Evolutionary conservation across 2,113 vertebrate genomes (phyloP).

Genomic region (Dipodomys stephensi): DNA sequence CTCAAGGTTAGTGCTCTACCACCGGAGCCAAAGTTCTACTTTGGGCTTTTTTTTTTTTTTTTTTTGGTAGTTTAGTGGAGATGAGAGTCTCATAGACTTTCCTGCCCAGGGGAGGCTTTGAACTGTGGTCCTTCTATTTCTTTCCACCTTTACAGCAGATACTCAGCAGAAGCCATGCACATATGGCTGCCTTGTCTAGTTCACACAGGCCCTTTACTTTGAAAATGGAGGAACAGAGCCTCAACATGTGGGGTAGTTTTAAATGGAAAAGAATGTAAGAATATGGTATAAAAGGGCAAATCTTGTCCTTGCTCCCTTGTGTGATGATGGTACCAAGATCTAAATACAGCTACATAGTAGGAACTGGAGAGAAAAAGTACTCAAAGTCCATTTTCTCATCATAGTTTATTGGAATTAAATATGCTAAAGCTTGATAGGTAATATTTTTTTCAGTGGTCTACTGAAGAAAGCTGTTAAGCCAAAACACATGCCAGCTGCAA

Average conservation of each 20-base stretch:
- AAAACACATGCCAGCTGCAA: neutral
- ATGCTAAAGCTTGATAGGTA: neutral
- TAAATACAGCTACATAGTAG: neutral
- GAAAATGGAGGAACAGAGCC: neutral
- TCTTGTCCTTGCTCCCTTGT: neutral
- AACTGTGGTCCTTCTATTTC: neutral
- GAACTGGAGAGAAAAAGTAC: neutral
- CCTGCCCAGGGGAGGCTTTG: no score
- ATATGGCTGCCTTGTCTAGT: neutral
- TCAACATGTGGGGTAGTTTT: neutral
- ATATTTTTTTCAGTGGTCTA: constrained; percentile 8
- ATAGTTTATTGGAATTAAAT: neutral
- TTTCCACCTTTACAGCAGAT: neutral
- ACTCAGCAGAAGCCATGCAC: constrained; percentile 40
- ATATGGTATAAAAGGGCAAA: neutral
- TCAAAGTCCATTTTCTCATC: neutral
- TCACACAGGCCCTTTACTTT: constrained; percentile 1
- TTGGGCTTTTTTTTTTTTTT: no score
- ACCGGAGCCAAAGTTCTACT: no score
- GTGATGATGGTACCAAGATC: neutral
- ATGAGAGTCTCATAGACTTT: no score
- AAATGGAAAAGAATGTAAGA: neutral
- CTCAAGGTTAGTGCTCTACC: no score
- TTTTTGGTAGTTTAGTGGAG: no score
- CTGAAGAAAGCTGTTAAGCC: neutral